These are phyloP conservation scores for Tarsius wallacei DNA, from an alignment of 2,797 vertebrate genomes.

Conservation along the genomic window DNA sequence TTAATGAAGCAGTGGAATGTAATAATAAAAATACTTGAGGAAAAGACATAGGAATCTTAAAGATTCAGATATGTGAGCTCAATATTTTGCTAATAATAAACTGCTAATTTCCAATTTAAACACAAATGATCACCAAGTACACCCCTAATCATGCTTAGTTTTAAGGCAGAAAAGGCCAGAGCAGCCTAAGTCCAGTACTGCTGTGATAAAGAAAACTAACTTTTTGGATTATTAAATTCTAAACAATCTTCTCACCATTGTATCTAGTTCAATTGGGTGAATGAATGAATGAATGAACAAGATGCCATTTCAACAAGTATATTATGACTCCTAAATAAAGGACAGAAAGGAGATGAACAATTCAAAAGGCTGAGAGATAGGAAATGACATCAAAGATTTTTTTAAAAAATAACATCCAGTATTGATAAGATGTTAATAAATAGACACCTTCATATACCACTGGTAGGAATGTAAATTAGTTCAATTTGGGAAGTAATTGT, in stretches of 20 bases:
- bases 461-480: not conserved
- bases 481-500: not conserved
- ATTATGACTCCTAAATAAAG: not conserved
- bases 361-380: not conserved
- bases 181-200: not conserved
- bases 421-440: slow-evolving; percentile 17
- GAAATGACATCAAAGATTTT: not conserved
- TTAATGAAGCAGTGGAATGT: not conserved
- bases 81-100: not conserved
- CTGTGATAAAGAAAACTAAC: not conserved
- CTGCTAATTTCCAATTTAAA: slow-evolving; percentile 1
- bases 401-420: not conserved
- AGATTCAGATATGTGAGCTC: not conserved
- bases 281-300: not conserved
- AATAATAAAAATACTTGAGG: slow-evolving; percentile 22
- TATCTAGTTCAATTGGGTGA: not conserved
- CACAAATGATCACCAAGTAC: not conserved
- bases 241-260: not conserved
- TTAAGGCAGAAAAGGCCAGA: not conserved
- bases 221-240: not conserved
- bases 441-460: not conserved
- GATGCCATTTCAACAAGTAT: not conserved
- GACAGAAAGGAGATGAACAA: not conserved
- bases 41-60: not conserved
- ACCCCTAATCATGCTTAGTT: not conserved